These are phyloP conservation scores for Microctonus aethiopoides DNA, from an alignment of 2,888 invertebrate genomes.

Conservation along the genomic window DNA sequence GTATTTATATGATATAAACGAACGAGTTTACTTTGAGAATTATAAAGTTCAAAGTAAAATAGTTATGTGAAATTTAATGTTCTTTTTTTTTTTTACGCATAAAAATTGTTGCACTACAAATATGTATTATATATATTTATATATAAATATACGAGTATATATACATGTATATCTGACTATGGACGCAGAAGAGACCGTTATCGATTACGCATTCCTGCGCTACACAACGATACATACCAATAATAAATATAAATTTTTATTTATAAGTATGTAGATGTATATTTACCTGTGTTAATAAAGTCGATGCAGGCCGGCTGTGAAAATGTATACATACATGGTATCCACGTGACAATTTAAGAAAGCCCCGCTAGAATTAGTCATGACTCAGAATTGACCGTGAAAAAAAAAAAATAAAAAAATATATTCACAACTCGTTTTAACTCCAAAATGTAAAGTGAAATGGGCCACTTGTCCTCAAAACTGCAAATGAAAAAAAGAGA, in stretches of 20 bases:
- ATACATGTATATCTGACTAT: slow-evolving; percentile 25
- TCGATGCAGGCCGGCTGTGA: background rate
- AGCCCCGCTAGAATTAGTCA: background rate
- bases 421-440: background rate
- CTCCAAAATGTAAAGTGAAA: background rate
- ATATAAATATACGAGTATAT: background rate
- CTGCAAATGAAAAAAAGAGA: background rate
- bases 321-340: background rate
- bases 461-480: background rate
- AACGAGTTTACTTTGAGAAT: background rate
- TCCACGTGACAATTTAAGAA: slow-evolving; percentile 17
- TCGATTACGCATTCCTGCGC: slow-evolving; percentile 56
- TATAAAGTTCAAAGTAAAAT: background rate
- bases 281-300: slow-evolving; percentile 16
- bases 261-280: too few relatives aligned
- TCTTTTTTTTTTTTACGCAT: background rate
- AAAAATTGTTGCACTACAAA: background rate
- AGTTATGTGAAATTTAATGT: background rate
- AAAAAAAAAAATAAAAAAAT: background rate
- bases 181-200: slow-evolving; percentile 50
- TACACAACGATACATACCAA: slow-evolving; percentile 25
- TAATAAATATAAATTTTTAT: too few relatives aligned
- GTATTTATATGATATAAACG: background rate
- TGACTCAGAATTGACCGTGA: background rate
- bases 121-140: background rate